Evolutionary conservation across 2,888 invertebrate species (phyloP).

Genomic region (Phaonia tiefii): DNA sequence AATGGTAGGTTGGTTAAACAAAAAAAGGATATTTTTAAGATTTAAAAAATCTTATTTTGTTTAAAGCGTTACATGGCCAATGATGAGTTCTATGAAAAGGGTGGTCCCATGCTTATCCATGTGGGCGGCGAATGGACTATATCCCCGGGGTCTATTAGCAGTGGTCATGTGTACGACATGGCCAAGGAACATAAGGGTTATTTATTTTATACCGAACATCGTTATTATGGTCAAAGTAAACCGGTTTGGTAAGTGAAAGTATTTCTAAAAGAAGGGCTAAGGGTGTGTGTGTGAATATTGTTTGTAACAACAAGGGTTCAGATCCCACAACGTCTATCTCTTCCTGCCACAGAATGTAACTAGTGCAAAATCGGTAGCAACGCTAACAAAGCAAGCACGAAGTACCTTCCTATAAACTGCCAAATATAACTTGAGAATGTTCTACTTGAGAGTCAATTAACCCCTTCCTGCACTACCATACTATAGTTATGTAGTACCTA

Average conservation of each 20-base stretch:
- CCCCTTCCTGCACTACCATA: no score
- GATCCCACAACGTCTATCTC: no score
- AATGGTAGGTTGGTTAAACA: conserved; percentile 76
- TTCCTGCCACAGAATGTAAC: no score
- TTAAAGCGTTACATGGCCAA: conserved; percentile 82
- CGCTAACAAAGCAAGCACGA: no score
- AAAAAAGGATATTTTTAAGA: not conserved
- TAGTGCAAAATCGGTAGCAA: no score
- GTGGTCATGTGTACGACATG: conserved; percentile 84
- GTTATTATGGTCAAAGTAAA: conserved; percentile 89
- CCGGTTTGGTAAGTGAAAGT: conserved; percentile 85
- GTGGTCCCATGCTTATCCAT: conserved; percentile 84
- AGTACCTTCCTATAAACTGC: no score
- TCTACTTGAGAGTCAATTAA: no score
- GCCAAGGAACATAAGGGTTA: conserved; percentile 83
- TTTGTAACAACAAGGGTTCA: no score
- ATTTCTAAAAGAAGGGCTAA: no score
- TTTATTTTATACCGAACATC: conserved; percentile 89
- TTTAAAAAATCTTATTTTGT: not conserved
- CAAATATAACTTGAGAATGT: no score
- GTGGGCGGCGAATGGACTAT: conserved; percentile 89
- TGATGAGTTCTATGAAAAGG: conserved; percentile 79
- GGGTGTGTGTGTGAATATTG: no score
- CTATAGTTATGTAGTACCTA: no score
- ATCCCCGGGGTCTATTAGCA: conserved; percentile 82